Conservation (phyloP, 35 echinoderm and acorn worm species). For the Apostichopus californicus region DNA sequence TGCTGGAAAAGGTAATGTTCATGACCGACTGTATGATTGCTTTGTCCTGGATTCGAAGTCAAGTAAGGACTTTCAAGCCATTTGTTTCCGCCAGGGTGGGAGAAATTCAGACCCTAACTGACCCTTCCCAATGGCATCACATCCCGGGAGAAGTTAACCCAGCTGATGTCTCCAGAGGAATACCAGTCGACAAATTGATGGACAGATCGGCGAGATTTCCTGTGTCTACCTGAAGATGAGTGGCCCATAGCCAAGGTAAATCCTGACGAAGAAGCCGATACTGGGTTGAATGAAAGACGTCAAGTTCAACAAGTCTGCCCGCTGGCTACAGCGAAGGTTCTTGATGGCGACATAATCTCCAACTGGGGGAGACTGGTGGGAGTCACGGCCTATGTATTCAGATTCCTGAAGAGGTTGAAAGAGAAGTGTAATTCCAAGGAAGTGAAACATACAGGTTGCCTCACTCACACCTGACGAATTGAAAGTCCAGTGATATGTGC, state of each 20-base stretch:
- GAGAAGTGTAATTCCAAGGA: too few species aligned
- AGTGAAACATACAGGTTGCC: too few species aligned
- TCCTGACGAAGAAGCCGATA: too few species aligned
- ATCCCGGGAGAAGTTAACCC: slow-evolving; percentile 68
- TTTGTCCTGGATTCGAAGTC: slow-evolving; percentile 65
- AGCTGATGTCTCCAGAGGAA: slow-evolving; percentile 74
- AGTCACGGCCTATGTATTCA: slow-evolving; percentile 56
- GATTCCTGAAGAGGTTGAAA: slow-evolving; percentile 17
- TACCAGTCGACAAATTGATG: slow-evolving; percentile 19
- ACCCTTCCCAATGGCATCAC: slow-evolving; percentile 56
- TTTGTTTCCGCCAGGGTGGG: slow-evolving; percentile 79
- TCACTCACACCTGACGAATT: too few species aligned
- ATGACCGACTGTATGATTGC: slow-evolving; percentile 28
- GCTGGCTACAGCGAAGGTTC: background rate
- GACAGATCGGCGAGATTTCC: slow-evolving; percentile 69
- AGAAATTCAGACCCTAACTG: slow-evolving; percentile 63
- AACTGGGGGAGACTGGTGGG: background rate
- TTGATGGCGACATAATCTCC: slow-evolving; percentile 55
- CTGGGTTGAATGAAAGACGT: background rate
- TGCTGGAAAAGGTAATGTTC: too few species aligned
- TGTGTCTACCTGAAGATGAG: slow-evolving; percentile 57
- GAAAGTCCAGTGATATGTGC: too few species aligned
- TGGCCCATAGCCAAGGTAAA: slow-evolving; percentile 51
- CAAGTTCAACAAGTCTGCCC: background rate
- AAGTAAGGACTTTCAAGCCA: slow-evolving; percentile 62